phyloP scores from a whole-genome alignment of 2,888 invertebrate genomes.

The Malthinus seriepunctatus region DNA sequence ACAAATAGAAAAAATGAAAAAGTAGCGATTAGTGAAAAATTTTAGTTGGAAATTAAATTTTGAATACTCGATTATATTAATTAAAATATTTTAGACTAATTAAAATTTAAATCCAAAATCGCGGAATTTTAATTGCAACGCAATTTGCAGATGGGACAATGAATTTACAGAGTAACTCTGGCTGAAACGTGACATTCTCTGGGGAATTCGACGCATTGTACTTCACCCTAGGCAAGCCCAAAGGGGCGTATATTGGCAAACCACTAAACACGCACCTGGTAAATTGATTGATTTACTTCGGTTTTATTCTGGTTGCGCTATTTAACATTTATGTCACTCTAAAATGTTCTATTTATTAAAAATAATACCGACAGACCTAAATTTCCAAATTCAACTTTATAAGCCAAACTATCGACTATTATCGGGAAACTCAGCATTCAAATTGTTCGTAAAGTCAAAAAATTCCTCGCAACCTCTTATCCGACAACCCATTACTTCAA shows the following conservation, averaged over 20 bases:
- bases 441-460: no score
- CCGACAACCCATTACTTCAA: neutral
- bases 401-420: neutral
- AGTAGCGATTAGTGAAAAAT: slow-evolving; percentile 8
- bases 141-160: slow-evolving; percentile 51
- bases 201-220: slow-evolving; percentile 39
- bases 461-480: neutral
- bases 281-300: slow-evolving; percentile 41
- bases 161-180: slow-evolving; percentile 42
- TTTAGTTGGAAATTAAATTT: slow-evolving; percentile 1
- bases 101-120: slow-evolving; percentile 37
- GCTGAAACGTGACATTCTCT: slow-evolving; percentile 47
- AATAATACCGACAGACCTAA: neutral
- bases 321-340: slow-evolving; percentile 11
- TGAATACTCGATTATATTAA: slow-evolving; percentile 1
- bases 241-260: slow-evolving; percentile 39
- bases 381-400: slow-evolving; percentile 4
- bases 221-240: slow-evolving; percentile 34
- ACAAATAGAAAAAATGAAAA: slow-evolving; percentile 3
- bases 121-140: slow-evolving; percentile 47
- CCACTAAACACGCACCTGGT: slow-evolving; percentile 43
- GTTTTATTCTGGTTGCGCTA: slow-evolving; percentile 27
- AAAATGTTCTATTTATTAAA: slow-evolving; percentile 2
- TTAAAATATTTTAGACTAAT: slow-evolving; percentile 13
- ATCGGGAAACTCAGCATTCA: slow-evolving; percentile 1